Evolutionary conservation across 2,888 invertebrate genomes (phyloP), one percentile per base, ranked within the genome.

Genomic region (Dione vanillae): DNA sequence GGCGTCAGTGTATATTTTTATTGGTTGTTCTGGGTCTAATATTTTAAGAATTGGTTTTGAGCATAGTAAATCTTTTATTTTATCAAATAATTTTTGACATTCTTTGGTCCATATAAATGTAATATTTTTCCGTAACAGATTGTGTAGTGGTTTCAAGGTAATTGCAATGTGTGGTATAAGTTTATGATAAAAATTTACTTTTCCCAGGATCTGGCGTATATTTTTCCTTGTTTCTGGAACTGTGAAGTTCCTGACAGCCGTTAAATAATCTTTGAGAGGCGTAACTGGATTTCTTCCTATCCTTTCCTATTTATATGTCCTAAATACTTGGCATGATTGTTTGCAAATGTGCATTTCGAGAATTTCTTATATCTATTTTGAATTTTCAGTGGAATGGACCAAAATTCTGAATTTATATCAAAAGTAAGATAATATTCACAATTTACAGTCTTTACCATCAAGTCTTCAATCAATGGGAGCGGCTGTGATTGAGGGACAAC

Each of bases 381-480:
- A 27, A 82, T 75, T 75, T 70, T 61, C 41, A 85, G 65, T 7
- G 84, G 84, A 45, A 85, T 84, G 2, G 83, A 82, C 85, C 86
- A 85, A 73, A 87, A 86, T 41, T 83, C 84, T 16, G 83, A 84
- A 69, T 85, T 86, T 72, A 84, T 77, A 66, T 85, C 84, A 0
- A 85, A 56, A 41, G 78, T 81, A 40, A 82, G 70, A 62, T 80
- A 84, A 75, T 71, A 83, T 20, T 77, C 78, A 49, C 82, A 84
- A 52, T 82, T 78, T 74, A 74, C 74, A 14, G 82, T 81, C 64
- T 82, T 82, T 45, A 76, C 40, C 71, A 83, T 76, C 67, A 83
- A 67, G 67, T 84, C 83, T 16, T 83, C 82, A 61, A 83, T 83
- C 7, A 79, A 56, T 35, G 80, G 79, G 64, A 80, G 79, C 20